A percentile compares a stretch with the other conserved stretches of the same genome.
Conservation (phyloP, 2,888 invertebrate species). For the Drosophila gaucha region DNA sequence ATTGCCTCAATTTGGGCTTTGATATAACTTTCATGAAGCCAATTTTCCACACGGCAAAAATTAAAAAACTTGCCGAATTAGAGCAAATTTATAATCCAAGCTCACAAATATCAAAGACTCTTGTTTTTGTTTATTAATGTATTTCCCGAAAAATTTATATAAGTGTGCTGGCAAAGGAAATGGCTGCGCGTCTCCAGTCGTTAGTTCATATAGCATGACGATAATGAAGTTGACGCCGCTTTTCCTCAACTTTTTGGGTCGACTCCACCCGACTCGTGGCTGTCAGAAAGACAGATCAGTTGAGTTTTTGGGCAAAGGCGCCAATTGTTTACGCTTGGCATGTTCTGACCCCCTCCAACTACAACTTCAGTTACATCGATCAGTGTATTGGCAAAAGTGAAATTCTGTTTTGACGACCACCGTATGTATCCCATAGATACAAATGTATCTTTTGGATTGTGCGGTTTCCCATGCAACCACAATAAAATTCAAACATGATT, state of each 20-base stretch:
- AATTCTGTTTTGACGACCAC: conserved; percentile 38
- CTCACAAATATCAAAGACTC: conserved; percentile 29
- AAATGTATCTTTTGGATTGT: conserved; percentile 28
- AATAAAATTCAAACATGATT: conserved; percentile 33
- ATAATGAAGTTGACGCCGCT: conserved; percentile 21
- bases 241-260: conserved; percentile 38
- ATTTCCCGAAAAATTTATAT: conserved; percentile 40
- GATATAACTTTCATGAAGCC: conserved; percentile 30
- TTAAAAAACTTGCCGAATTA: conserved; percentile 67
- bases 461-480: conserved; percentile 56
- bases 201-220: conserved; percentile 53
- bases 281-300: conserved; percentile 3
- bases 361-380: conserved; percentile 8
- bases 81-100: conserved; percentile 64
- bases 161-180: conserved; percentile 52
- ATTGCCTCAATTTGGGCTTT: conserved; percentile 29
- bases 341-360: conserved; percentile 48
- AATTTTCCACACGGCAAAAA: conserved; percentile 61
- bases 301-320: conserved; percentile 19
- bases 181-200: conserved; percentile 7
- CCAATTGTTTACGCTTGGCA: conserved; percentile 63
- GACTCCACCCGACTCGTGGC: conserved; percentile 8
- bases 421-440: conserved; percentile 38
- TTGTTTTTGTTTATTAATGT: conserved; percentile 19
- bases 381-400: conserved; percentile 55